Percentiles rank a stretch among this genome's conserved stretches.
phyloP scores from a whole-genome alignment of 2,888 invertebrate species.

The Drosophila vallismaia region DNA sequence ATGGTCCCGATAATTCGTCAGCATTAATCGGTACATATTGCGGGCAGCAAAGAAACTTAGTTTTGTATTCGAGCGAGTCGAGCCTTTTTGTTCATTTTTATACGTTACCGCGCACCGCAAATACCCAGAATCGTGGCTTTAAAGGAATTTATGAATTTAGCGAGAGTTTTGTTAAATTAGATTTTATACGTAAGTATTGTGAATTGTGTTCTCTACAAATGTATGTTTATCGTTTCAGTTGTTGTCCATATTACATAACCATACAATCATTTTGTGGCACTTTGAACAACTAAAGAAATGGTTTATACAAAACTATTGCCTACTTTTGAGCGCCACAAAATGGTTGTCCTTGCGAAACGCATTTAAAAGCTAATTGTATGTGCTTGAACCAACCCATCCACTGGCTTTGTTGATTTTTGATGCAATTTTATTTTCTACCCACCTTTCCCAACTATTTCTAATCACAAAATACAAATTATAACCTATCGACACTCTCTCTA shows the following conservation, averaged over 20 bases:
- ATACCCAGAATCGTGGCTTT: constrained; percentile 98
- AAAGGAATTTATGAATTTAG: constrained; percentile 99
- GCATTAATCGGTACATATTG: constrained; percentile 98
- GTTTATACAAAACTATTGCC: neutral
- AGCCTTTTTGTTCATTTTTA: constrained; percentile 95
- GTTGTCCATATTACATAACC: neutral
- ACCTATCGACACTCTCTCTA: constrained; percentile 20
- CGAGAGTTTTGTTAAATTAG: constrained; percentile 98
- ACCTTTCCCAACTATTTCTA: constrained; percentile 14
- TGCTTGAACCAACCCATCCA: constrained; percentile 60
- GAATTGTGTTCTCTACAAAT: constrained; percentile 5
- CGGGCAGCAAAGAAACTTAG: constrained; percentile 97
- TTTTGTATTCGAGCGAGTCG: constrained; percentile 96
- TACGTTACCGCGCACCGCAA: constrained; percentile 95
- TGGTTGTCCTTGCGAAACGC: constrained; percentile 31
- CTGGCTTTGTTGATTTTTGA: constrained; percentile 60
- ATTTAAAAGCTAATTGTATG: constrained; percentile 74
- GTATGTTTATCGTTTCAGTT: constrained; percentile 39
- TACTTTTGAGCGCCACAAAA: constrained; percentile 13
- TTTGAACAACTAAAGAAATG: neutral
- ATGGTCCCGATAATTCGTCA: constrained; percentile 94
- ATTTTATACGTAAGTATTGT: constrained; percentile 87
- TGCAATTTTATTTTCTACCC: constrained; percentile 53
- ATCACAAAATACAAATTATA: constrained; percentile 28
- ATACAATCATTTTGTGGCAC: constrained; percentile 27